phyloP scores from a whole-genome alignment of 2,888 invertebrate species.

The Melinopterus prodromus region DNA sequence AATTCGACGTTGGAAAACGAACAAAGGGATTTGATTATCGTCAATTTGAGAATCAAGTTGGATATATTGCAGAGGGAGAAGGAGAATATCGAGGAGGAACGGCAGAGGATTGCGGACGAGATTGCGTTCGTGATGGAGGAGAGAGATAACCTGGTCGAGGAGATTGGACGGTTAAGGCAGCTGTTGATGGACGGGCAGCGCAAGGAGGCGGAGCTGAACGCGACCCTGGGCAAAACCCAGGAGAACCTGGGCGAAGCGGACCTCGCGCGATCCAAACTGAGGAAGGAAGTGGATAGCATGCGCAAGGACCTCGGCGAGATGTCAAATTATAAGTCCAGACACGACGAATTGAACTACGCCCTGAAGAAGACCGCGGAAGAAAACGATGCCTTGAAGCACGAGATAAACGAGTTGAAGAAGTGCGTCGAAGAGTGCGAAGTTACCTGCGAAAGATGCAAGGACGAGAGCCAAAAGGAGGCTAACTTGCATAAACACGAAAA shows the following conservation, averaged over 20 bases:
- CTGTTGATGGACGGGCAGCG: neutral
- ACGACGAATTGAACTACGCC: constrained; percentile 8
- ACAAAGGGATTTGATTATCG: constrained; percentile 15
- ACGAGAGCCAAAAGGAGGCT: neutral
- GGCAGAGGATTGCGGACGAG: neutral
- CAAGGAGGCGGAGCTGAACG: neutral
- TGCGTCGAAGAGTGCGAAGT: too few relatives aligned
- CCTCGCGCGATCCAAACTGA: constrained; percentile 5
- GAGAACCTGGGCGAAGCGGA: constrained; percentile 15
- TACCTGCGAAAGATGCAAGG: constrained; percentile 9
- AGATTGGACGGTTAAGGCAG: neutral
- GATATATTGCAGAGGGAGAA: constrained; percentile 15
- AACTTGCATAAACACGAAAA: neutral
- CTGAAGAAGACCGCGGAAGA: constrained; percentile 15
- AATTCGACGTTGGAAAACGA: constrained; percentile 23
- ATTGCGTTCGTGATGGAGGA: neutral
- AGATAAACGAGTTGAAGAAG: neutral
- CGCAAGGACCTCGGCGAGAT: neutral
- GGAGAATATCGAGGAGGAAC: constrained; percentile 10
- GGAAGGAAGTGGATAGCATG: neutral
- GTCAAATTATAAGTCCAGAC: neutral
- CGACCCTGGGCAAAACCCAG: neutral
- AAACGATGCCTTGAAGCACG: neutral
- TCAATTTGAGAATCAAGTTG: constrained; percentile 8
- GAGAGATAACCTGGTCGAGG: neutral